Conservation (phyloP, 2,888 invertebrate species). For the Athalia circularis region DNA sequence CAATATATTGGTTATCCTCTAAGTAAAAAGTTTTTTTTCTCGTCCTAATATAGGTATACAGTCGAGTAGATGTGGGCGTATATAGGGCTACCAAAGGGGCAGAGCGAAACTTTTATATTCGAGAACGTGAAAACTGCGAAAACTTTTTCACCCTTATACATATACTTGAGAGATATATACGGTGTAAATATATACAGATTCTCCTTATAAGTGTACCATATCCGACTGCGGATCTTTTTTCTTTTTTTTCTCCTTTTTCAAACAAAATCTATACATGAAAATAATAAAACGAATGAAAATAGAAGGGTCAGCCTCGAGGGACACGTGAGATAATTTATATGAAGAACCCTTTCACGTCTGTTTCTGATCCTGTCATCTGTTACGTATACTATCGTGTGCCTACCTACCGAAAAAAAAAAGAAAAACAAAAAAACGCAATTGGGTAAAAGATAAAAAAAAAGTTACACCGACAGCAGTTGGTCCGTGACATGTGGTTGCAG, state of each 20-base stretch:
- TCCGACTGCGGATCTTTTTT: not conserved
- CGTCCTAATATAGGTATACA: not conserved
- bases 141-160: not conserved
- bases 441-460: too few relatives aligned
- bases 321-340: too few relatives aligned
- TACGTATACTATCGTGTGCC: too few relatives aligned
- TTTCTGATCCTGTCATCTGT: too few relatives aligned
- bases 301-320: too few relatives aligned
- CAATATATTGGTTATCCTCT: not conserved
- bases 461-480: too few relatives aligned
- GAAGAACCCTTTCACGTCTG: too few relatives aligned
- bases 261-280: not conserved
- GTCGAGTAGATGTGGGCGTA: not conserved
- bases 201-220: too few relatives aligned
- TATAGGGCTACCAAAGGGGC: not conserved
- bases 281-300: too few relatives aligned
- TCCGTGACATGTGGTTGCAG: too few relatives aligned
- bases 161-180: not conserved
- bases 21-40: not conserved
- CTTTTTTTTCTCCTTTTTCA: not conserved
- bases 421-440: too few relatives aligned
- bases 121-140: conserved; percentile 14
- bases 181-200: not conserved
- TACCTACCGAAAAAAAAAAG: too few relatives aligned
- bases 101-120: not conserved